Base-by-base conservation (phyloP, 2,888 invertebrate genomes). In the Scaptomyza polygonia region DNA sequence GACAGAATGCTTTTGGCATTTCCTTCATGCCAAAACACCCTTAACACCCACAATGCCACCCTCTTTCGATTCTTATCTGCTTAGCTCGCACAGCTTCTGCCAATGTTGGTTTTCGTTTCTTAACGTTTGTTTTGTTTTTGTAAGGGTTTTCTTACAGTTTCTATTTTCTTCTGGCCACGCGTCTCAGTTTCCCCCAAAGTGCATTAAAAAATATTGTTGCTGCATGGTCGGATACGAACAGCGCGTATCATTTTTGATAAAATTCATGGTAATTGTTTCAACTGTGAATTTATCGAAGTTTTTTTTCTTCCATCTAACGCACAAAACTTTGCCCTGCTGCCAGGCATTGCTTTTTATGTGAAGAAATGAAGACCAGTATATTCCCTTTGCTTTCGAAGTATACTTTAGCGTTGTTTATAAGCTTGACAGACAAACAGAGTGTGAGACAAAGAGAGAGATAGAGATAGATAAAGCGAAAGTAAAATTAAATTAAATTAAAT, bases 281-380 rank as follows among this genome's bases (percentile, higher is more conserved):
- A 87, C 84, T 87, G 86, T 87, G 86, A 84, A 87, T 83, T 84
- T 84, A 84, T 84, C 88, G 86, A 87, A 87, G 86, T 87, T 84
- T 87, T 36, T 7, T 36, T 36, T 34, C 9, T 34, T 85, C 75
- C 86, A 85, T 85, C 87, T 79, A 77, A 81, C 86, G 87, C 82
- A 86, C 87, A 86, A 83, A 83, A 83, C 72, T 86, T 82, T 86
- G 77, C 66, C 77, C 73, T 62, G 63, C 77, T 69, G 53, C 56
- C 56, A 63, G 72, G 72, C 78, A 77, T 75, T 77, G 80, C 65
- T 75, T 84, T 79, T 71, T 67, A 67, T 77, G 72, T 11, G 75
- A 39, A 51, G 53, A 49, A 66, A 61, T 61, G 59, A 56, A 57
- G 32, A 29, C 14, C 47, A 30, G 40, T 48, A 32, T 36, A 48